Conservation (phyloP, 2,888 invertebrate genomes). For the Caenorhabditis sp. region DNA sequence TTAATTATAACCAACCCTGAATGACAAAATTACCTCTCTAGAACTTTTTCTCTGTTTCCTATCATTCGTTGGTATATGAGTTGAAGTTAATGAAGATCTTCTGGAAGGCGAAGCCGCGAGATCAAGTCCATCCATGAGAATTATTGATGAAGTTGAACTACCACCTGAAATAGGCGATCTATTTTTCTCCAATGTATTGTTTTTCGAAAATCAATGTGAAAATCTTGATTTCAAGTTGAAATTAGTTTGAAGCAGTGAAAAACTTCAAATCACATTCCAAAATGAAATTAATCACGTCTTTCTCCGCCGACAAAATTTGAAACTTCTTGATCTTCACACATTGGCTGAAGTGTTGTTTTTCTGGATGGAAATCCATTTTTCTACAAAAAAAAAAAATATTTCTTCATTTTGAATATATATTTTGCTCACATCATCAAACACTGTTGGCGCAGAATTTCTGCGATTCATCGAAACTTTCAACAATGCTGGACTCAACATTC, state of each 20-base stretch:
- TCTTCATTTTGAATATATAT: slow-evolving; percentile 2
- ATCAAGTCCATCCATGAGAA: slow-evolving; percentile 22
- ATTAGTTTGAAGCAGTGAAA: no score
- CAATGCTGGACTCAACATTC: slow-evolving; percentile 45
- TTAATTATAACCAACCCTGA: background rate
- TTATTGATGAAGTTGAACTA: slow-evolving; percentile 32
- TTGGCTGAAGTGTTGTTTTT: slow-evolving; percentile 27
- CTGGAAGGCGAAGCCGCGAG: slow-evolving; percentile 14
- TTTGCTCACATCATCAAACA: slow-evolving; percentile 33
- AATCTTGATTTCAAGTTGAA: no score
- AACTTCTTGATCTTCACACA: slow-evolving; percentile 39
- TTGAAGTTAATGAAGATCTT: slow-evolving; percentile 17
- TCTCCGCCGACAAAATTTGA: slow-evolving; percentile 16
- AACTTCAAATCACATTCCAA: no score
- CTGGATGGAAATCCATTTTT: slow-evolving; percentile 31
- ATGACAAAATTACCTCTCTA: slow-evolving; percentile 1
- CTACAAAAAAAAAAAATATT: slow-evolving; percentile 13
- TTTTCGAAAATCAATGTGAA: no score
- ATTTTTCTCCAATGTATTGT: no score
- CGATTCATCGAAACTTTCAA: slow-evolving; percentile 44
- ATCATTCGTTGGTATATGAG: slow-evolving; percentile 6
- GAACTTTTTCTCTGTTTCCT: slow-evolving; percentile 21
- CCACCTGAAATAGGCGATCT: slow-evolving; percentile 34
- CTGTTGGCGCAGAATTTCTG: slow-evolving; percentile 34
- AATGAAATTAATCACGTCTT: slow-evolving; percentile 13